Evolutionary conservation across 2,113 vertebrate species (phyloP).

Genomic region (Siniperca knerii): DNA sequence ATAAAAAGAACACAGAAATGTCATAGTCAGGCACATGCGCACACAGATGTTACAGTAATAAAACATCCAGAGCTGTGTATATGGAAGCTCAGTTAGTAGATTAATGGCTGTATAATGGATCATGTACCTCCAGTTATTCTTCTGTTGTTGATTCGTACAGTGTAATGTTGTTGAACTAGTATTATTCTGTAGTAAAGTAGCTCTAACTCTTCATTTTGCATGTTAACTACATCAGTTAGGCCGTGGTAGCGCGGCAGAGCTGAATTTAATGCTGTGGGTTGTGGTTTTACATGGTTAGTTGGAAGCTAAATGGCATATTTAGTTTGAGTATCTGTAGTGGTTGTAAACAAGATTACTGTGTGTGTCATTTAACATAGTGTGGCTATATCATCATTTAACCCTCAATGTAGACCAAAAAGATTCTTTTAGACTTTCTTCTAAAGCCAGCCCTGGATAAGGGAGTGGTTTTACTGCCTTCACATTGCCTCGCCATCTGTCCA

Average conservation of each 20-base stretch:
- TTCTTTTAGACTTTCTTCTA: slow-evolving; percentile 55
- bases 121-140: neutral
- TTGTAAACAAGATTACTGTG: slow-evolving; percentile 29
- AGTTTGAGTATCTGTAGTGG: slow-evolving; percentile 5
- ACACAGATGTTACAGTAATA: neutral
- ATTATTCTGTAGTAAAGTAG: slow-evolving; percentile 42
- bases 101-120: neutral
- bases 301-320: slow-evolving; percentile 32
- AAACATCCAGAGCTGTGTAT: neutral
- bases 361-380: slow-evolving; percentile 61
- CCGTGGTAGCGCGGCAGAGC: neutral
- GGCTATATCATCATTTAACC: slow-evolving; percentile 52
- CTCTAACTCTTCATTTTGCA: slow-evolving; percentile 57
- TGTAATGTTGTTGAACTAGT: slow-evolving; percentile 11
- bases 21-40: neutral
- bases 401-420: slow-evolving; percentile 35
- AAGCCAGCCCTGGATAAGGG: slow-evolving; percentile 66
- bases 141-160: neutral
- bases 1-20: neutral
- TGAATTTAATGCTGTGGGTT: neutral
- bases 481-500: slow-evolving; percentile 62
- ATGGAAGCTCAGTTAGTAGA: neutral
- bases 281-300: slow-evolving; percentile 15
- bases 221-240: slow-evolving; percentile 25
- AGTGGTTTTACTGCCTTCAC: slow-evolving; percentile 60